Percentiles rank a stretch among this genome's conserved stretches.
phyloP scores from a whole-genome alignment of 2,113 vertebrate species.

The Asarcornis scutulata region DNA sequence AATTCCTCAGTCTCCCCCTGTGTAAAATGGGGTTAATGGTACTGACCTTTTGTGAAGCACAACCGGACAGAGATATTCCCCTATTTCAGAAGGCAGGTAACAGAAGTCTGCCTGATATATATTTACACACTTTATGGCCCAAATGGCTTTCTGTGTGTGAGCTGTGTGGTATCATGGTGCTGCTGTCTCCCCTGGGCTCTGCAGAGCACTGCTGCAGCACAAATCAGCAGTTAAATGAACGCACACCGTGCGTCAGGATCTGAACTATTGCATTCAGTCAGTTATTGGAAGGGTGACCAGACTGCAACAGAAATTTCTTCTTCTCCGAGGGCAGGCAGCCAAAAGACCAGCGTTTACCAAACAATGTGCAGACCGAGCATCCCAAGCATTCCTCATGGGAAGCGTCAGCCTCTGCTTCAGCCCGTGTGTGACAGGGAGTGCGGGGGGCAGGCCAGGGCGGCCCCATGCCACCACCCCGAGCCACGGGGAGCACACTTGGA shows the following conservation, averaged over 20 bases:
- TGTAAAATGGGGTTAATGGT: neutral
- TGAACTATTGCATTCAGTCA: neutral
- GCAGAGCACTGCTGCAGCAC: neutral
- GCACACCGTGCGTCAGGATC: neutral
- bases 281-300: neutral
- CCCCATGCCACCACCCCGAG: neutral
- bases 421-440: rapidly evolving
- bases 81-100: neutral
- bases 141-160: neutral
- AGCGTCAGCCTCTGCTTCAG: neutral
- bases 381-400: neutral
- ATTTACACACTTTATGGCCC: neutral
- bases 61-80: neutral
- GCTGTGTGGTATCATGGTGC: neutral
- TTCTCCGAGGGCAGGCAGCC: neutral
- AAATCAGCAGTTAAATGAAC: neutral
- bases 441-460: neutral
- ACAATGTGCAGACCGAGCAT: neutral
- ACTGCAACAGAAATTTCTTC: neutral
- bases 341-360: neutral
- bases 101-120: neutral
- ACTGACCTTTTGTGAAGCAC: neutral
- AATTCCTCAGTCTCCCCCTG: neutral
- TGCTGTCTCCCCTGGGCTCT: neutral
- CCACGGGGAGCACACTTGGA: rapidly evolving